Evolutionary conservation across 2,797 vertebrate genomes (phyloP).

Genomic region (Alfaro cultratus): DNA sequence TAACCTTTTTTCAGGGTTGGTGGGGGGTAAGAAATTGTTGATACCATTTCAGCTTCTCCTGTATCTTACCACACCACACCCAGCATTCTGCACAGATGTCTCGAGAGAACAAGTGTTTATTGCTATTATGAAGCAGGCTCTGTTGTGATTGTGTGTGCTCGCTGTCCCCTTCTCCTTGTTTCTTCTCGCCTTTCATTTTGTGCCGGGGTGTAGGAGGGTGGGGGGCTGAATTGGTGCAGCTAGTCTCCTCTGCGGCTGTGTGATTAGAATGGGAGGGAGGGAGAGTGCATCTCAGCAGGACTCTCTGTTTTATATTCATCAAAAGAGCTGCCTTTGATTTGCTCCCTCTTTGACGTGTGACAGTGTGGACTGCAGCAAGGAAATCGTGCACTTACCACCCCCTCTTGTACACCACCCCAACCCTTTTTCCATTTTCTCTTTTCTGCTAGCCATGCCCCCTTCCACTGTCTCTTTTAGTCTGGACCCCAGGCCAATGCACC

Average conservation of each 20-base stretch:
- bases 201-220: conserved; percentile 58
- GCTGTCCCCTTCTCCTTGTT: conserved; percentile 75
- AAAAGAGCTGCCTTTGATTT: conserved; percentile 89
- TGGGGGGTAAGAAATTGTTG: conserved; percentile 62
- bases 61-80: conserved; percentile 47
- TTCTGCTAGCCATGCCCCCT: conserved; percentile 36
- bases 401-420: conserved; percentile 35
- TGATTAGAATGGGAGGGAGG: conserved; percentile 84
- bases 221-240: conserved; percentile 66
- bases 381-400: conserved; percentile 80
- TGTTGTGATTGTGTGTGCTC: conserved; percentile 81
- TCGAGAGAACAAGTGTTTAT: conserved; percentile 83
- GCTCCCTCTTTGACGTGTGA: conserved; percentile 85
- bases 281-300: conserved; percentile 85
- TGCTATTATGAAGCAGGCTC: conserved; percentile 84
- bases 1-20: conserved; percentile 41
- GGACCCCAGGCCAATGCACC: conserved; percentile 68
- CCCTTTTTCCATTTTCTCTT: conserved; percentile 41
- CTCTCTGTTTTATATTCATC: conserved; percentile 90
- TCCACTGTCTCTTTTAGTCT: conserved; percentile 45
- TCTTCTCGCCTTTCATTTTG: conserved; percentile 81
- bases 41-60: conserved; percentile 53
- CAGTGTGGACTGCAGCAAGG: conserved; percentile 81
- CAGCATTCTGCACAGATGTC: conserved; percentile 72
- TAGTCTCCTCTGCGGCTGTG: conserved; percentile 76